phyloP scores from a whole-genome alignment of 2,113 vertebrate genomes.

The Ctenomys sociabilis region DNA sequence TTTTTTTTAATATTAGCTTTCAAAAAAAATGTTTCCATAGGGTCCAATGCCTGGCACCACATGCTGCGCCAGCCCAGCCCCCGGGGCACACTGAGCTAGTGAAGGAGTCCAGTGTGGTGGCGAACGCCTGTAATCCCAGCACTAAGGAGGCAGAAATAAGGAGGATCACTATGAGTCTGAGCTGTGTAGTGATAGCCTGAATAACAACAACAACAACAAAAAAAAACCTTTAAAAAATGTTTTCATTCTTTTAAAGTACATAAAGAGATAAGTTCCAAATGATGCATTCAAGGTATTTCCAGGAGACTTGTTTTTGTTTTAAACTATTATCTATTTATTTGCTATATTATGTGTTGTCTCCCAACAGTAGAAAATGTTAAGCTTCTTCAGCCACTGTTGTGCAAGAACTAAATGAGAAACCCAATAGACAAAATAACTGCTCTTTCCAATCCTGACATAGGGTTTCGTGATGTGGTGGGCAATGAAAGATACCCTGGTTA shows the following conservation, averaged over 20 bases:
- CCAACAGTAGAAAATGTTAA: constrained; percentile 20
- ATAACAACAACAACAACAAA: too few relatives aligned
- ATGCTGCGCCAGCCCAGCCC: too few relatives aligned
- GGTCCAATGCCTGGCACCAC: too few relatives aligned
- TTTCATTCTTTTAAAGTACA: not conserved
- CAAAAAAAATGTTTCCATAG: not conserved
- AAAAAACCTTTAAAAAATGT: not conserved
- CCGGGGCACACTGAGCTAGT: too few relatives aligned
- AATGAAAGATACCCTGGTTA: constrained; percentile 68
- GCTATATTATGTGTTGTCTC: not conserved
- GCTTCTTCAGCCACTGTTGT: not conserved
- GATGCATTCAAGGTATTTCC: not conserved
- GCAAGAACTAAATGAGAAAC: not conserved
- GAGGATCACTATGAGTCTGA: too few relatives aligned
- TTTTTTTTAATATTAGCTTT: not conserved
- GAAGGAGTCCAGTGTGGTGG: too few relatives aligned
- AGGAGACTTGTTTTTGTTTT: not conserved
- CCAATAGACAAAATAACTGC: not conserved
- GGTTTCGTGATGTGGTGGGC: constrained; percentile 84
- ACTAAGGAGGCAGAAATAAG: too few relatives aligned
- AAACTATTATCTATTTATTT: not conserved
- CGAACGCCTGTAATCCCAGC: too few relatives aligned
- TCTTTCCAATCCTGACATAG: constrained; percentile 80
- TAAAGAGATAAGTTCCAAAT: not conserved
- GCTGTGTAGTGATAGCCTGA: too few relatives aligned